Base-by-base conservation (phyloP, 2,888 invertebrate species). In the Iselma pallidipennis region DNA sequence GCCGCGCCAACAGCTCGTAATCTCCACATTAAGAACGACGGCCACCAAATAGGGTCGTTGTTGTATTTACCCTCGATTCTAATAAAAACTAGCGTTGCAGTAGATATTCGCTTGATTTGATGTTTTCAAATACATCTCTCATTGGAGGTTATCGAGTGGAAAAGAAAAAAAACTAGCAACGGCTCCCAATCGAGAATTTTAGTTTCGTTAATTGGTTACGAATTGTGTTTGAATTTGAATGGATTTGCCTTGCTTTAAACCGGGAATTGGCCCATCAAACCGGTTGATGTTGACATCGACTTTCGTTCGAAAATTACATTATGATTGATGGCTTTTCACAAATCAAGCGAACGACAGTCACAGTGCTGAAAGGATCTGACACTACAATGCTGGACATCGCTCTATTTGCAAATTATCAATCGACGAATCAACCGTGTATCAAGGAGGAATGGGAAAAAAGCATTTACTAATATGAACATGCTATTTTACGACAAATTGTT, bases 1-100 rank as follows among this genome's bases (percentile, higher is more conserved):
- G 65, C 66, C 65, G 72, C 65, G 61, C 54, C 67, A 71, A 69
- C 70, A 67, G 68, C 67, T 55, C 61, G 63, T 67, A 63, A 67
- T 61, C 57, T 60, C 57, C 59, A 49, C 37, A 51, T 57, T 53
- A 61, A 63, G 61, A 61, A 63, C 55, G 19, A 25, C 25, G 25
- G n/a, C 29, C 45, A 45, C 42, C n/a, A n/a, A n/a, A n/a, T 33
- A 33, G 2, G 4, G n/a, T 33, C n/a, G 29, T 14, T 33, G 21
- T 23, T 14, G 33, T 37, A n/a, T 26, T 9, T 19, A 25, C 49
- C 14, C 14, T 49, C 25, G 21, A 23, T 28, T 26, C 28, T 12
- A n/a, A 14, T n/a, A 16, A 16, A 16, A 25, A 49, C 14, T n/a
- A 21, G 23, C 16, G 23, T n/a, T 16, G 9, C 9, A 26, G 42